Conservation (phyloP, 2,797 vertebrate species). For the Acropternis orthonyx region DNA sequence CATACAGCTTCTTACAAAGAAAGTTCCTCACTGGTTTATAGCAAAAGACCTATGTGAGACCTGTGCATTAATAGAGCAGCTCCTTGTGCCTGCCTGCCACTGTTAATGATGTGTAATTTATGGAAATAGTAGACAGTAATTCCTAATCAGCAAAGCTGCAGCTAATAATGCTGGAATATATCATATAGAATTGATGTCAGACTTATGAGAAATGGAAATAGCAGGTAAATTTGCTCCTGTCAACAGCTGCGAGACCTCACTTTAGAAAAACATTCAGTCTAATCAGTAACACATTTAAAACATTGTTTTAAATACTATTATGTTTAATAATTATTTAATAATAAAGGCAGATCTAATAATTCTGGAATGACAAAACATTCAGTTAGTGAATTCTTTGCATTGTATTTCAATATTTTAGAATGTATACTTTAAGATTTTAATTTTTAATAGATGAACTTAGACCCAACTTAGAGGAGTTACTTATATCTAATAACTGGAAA, state of each 20-base stretch:
- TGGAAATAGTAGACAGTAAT: constrained; percentile 25
- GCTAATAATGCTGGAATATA: constrained; percentile 27
- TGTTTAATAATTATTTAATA: background rate
- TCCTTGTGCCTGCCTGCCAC: constrained; percentile 25
- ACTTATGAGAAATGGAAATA: background rate
- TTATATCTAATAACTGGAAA: background rate
- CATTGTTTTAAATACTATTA: background rate
- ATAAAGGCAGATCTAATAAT: background rate
- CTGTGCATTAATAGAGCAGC: background rate
- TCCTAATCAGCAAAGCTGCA: constrained; percentile 49
- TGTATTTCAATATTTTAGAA: background rate
- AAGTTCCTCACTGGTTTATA: background rate
- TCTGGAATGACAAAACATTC: background rate
- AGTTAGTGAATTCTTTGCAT: background rate
- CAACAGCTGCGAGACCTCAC: background rate
- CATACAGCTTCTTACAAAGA: background rate
- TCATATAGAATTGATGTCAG: constrained; percentile 8
- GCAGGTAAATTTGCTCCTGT: constrained; percentile 21
- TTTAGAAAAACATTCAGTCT: background rate
- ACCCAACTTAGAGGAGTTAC: background rate
- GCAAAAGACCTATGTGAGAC: constrained; percentile 3
- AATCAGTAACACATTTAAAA: background rate
- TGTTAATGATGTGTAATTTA: constrained; percentile 59
- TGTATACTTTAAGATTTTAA: background rate
- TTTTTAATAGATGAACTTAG: background rate